Evolutionary conservation across 2,113 vertebrate species (phyloP).

Genomic region (Grammatotria lemairii): DNA sequence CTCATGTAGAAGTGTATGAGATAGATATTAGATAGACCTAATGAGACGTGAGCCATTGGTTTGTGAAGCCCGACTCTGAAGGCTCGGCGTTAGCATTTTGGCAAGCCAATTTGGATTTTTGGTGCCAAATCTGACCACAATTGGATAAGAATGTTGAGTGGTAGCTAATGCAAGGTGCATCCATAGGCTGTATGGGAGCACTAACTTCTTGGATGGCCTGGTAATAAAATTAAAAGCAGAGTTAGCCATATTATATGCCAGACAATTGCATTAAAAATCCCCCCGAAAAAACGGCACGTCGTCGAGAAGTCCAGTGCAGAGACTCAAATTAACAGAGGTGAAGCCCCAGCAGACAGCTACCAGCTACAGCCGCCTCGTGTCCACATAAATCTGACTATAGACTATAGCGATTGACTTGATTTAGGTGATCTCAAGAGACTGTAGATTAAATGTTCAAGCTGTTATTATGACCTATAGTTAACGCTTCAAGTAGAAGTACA

Average conservation of each 20-base stretch:
- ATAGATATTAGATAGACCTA: neutral
- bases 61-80: neutral
- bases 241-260: neutral
- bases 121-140: neutral
- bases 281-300: neutral
- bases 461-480: neutral
- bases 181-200: neutral
- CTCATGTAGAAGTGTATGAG: neutral
- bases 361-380: neutral
- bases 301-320: neutral
- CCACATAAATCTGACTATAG: neutral
- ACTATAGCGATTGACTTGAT: neutral
- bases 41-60: neutral
- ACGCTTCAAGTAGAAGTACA: neutral
- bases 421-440: neutral
- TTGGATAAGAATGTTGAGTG: neutral
- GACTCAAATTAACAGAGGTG: neutral
- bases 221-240: neutral
- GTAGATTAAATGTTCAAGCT: neutral
- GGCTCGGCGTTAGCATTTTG: neutral
- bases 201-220: neutral
- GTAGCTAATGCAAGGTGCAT: neutral
- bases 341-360: neutral
- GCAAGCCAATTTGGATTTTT: neutral
- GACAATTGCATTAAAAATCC: neutral